Conservation (phyloP, 2,888 invertebrate genomes). For the Philereme transversata region DNA sequence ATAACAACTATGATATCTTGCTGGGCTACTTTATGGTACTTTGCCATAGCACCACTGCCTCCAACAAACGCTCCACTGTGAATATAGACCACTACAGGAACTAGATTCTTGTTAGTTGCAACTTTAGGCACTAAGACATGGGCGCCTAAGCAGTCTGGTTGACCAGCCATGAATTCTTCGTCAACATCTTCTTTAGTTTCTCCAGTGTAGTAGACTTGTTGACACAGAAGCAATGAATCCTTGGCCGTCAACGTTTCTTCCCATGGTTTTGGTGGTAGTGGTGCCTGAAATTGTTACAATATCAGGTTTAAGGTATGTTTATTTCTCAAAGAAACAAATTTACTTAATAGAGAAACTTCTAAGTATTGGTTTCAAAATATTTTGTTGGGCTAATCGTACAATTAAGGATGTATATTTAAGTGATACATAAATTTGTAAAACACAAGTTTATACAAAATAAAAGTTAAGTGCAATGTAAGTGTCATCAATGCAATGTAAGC, state of each 20-base stretch:
- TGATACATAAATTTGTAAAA: no score
- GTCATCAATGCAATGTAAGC: no score
- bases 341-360: no score
- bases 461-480: no score
- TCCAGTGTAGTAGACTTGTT: constrained; percentile 62
- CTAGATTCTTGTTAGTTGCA: constrained; percentile 58
- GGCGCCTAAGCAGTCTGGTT: constrained; percentile 65
- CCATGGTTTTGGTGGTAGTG: constrained; percentile 66
- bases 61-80: constrained; percentile 74
- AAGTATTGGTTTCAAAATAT: no score
- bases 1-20: constrained; percentile 87
- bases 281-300: constrained; percentile 56
- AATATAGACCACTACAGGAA: constrained; percentile 71
- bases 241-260: constrained; percentile 54
- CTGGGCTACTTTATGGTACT: constrained; percentile 85
- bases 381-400: no score
- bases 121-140: constrained; percentile 64
- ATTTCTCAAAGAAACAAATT: no score
- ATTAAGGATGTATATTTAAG: no score
- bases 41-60: constrained; percentile 70
- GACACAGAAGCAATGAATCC: constrained; percentile 52
- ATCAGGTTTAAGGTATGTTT: no score
- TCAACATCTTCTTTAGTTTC: constrained; percentile 53
- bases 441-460: no score
- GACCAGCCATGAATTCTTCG: constrained; percentile 56